Evolutionary conservation across 2,113 vertebrate species (phyloP).

Genomic region (Anhinga rufa): DNA sequence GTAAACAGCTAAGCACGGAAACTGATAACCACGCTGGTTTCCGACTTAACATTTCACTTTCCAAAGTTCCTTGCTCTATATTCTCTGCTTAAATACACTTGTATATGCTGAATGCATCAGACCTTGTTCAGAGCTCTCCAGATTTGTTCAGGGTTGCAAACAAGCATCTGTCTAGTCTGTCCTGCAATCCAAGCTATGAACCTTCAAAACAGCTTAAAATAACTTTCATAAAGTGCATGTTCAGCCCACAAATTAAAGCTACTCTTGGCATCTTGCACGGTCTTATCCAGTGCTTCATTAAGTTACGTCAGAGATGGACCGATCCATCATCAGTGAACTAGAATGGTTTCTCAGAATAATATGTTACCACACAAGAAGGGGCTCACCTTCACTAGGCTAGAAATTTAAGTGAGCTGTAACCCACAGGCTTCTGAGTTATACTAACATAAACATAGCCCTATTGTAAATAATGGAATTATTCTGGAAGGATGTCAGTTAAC

Average conservation of each 20-base stretch:
- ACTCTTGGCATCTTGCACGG: background rate
- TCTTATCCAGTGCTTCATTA: background rate
- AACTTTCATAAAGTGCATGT: background rate
- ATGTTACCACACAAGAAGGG: background rate
- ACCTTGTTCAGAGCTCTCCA: background rate
- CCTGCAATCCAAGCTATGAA: background rate
- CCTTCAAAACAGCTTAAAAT: background rate
- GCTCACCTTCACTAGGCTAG: background rate
- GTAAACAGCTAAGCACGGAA: background rate
- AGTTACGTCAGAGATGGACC: background rate
- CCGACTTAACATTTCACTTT: constrained; percentile 7
- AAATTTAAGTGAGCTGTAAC: background rate
- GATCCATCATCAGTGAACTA: background rate
- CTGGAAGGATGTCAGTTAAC: background rate
- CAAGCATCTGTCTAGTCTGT: background rate
- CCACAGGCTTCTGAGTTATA: background rate
- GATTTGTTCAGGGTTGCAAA: background rate
- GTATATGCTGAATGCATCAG: background rate
- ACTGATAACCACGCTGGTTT: constrained; percentile 65
- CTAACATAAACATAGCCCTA: background rate
- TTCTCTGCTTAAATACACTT: background rate
- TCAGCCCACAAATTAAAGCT: background rate
- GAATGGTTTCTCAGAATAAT: background rate
- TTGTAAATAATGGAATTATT: background rate
- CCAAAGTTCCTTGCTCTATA: background rate